Evolutionary conservation across 2,888 invertebrate species (phyloP), one percentile per base, ranked within the genome.

Genomic region (Serripes groenlandicus): DNA sequence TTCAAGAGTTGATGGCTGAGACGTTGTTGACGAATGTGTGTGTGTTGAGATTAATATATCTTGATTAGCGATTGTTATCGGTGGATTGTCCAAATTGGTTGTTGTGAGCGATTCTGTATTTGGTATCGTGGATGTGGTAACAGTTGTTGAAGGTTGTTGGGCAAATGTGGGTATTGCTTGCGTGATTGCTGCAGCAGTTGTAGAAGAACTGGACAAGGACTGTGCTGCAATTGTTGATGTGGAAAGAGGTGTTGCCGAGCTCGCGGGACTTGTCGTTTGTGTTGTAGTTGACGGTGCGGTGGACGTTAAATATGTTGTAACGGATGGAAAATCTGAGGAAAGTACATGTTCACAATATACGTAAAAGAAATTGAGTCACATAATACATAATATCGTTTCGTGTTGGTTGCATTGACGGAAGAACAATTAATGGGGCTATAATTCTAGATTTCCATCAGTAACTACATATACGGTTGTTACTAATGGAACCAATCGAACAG

Each of bases 201-300:
- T 49, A 9, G 69, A 28, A 49, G 69, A 49, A 49, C 49, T 28
- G 28, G 69, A 3, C 18, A 15, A 21, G 23, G 66, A 26, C 7
- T 35, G n/a, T 35, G 66, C 0, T 68, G 68, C 28, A 42, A 26
- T 35, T 1, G 68, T 68, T 37, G 68, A 28, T 26, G 66, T n/a
- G 32, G 37, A 35, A 35, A n/a, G 7, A n/a, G 37, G 1, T 32
- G 64, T 64, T 35, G 35, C 21, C 35, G 37, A 21, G 0, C 0
- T 64, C 4, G 26, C 21, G 15, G 49, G 15, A 5, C 3, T 5
- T 1, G 49, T 49, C 21, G 49, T 21, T 21, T 2, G 7, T 21
- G 7, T 60, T 30, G 60, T 3, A 4, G 2, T 18, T 60, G 60
- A 30, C 30, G 30, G 4, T 60, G 30, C 0, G 11, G 60, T 60